Conservation (phyloP, 2,888 invertebrate species). For the Ochropacha duplaris region DNA sequence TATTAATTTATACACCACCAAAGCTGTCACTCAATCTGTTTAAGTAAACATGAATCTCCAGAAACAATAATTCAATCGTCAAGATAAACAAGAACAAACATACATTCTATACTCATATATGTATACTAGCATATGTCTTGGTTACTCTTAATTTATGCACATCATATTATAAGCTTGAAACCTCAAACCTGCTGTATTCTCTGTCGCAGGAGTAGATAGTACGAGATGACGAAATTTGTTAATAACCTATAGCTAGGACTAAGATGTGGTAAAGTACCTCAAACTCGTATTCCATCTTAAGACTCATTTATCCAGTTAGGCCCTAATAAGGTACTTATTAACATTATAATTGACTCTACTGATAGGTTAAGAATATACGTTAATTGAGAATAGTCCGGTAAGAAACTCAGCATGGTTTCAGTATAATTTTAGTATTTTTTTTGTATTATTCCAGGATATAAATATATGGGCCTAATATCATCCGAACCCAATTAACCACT, state of each 20-base stretch:
- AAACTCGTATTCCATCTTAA: too few species aligned
- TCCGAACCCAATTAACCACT: too few species aligned
- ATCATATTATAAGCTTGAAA: conserved; percentile 31
- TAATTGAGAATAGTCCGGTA: too few species aligned
- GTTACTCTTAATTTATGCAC: conserved; percentile 41
- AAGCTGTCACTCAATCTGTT: background rate
- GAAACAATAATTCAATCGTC: conserved; percentile 3
- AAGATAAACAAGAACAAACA: conserved; percentile 11
- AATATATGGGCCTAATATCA: too few species aligned
- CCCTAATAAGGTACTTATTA: too few species aligned
- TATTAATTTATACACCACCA: background rate
- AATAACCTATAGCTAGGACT: background rate
- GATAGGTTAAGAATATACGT: too few species aligned
- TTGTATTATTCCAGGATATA: too few species aligned
- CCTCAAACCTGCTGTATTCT: conserved; percentile 20
- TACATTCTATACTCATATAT: conserved; percentile 7
- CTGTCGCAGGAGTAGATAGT: background rate
- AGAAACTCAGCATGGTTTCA: too few species aligned
- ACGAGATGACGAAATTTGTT: background rate
- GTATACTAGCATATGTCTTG: conserved; percentile 18
- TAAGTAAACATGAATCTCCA: background rate
- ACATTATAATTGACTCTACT: too few species aligned
- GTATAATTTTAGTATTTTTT: too few species aligned
- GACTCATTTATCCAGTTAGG: too few species aligned
- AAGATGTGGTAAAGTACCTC: too few species aligned